These are phyloP conservation scores for Sarotherodon lohbergeri DNA, from an alignment of 2,113 vertebrate genomes.

Conservation along the genomic window DNA sequence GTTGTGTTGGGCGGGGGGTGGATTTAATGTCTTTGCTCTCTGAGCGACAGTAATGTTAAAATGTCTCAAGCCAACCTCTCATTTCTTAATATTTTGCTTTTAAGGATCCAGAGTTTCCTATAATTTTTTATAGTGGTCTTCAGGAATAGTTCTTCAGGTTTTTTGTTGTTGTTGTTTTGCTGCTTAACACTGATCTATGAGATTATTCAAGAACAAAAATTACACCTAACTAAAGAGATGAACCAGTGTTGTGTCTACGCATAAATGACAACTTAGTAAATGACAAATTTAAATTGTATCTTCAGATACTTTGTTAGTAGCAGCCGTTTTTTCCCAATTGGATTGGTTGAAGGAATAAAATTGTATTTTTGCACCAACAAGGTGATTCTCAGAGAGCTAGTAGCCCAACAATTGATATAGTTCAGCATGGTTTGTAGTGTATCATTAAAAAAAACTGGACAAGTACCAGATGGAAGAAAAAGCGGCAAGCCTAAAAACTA, in stretches of 20 bases:
- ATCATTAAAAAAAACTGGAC: neutral
- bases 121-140: neutral
- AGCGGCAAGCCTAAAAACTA: neutral
- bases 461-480: neutral
- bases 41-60: neutral
- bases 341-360: neutral
- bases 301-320: neutral
- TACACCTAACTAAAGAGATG: neutral
- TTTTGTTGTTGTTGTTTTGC: neutral
- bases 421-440: neutral
- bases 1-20: neutral
- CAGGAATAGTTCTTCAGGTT: neutral
- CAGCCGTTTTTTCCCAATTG: neutral
- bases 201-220: neutral
- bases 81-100: neutral
- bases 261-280: neutral
- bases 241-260: neutral
- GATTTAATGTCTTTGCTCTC: neutral
- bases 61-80: neutral
- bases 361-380: neutral
- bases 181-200: neutral
- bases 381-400: neutral
- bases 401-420: neutral
- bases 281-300: neutral
- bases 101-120: neutral